Evolutionary conservation across 2,888 invertebrate species (phyloP), one percentile per base, ranked within the genome.

Genomic region (Drosophila greeni): DNA sequence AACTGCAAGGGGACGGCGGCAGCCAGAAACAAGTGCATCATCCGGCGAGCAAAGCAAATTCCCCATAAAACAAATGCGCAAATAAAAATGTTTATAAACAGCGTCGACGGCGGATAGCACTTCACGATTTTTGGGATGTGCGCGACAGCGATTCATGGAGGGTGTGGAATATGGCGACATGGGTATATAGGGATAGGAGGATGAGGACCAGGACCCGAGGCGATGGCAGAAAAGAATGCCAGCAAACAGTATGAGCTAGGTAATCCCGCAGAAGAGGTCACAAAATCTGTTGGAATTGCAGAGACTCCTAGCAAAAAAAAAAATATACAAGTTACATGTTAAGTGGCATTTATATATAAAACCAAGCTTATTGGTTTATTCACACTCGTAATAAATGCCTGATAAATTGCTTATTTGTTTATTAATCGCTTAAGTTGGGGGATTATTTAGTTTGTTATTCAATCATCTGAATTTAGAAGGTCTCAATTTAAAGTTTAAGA

Each of bases 11-110:
- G 56, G 31, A 20, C 18, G 8, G 24, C 16, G 43, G 58, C n/a
- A 37, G 31, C 37, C 45, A 45, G 58, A 33, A 37, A 37, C 59
- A 67, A 67, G 68, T 67, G 67, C 67, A 67, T 67, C 67, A 67
- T 67, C 60, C 62, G 53, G 60, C 47, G 43, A 49, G 60, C 60
- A 67, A 49, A 48, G 65, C 53, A 62, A 62, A 62, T 52, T 51
- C 59, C 47, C 60, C 67, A 65, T 65, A 67, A 53, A 67, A 67
- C 68, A 67, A 67, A 67, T 61, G 67, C 43, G 60, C 67, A 67
- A 67, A 67, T 67, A 67, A 67, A 67, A 67, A 67, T 67, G 60
- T 67, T 58, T 60, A 67, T 67, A 67, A 67, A 67, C 60, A 66
- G 62, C 53, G 45, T 39, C 53, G 37, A 65, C 43, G 16, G 31